Percentiles rank a stretch among this genome's conserved stretches.
Conservation (phyloP, 2,113 vertebrate genomes). For the Junco hyemalis region DNA sequence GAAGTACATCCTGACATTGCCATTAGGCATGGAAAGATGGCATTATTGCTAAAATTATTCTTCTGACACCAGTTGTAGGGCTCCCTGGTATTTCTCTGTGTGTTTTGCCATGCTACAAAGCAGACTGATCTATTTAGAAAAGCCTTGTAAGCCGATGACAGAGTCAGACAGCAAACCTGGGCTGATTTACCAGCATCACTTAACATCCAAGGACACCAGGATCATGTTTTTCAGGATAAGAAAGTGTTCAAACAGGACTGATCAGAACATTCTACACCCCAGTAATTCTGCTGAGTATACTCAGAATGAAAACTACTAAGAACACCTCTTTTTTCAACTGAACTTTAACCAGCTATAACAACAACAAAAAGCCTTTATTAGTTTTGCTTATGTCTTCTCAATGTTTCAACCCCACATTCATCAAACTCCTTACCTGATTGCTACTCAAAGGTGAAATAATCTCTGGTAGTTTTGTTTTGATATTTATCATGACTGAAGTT, state of each 20-base stretch:
- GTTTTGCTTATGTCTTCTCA: neutral
- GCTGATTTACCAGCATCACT: neutral
- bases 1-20: neutral
- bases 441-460: neutral
- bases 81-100: neutral
- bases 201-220: neutral
- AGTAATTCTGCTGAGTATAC: neutral
- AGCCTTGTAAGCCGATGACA: neutral
- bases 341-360: neutral
- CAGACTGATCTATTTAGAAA: neutral
- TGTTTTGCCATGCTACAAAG: neutral
- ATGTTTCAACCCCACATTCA: neutral
- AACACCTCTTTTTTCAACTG: neutral
- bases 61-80: neutral
- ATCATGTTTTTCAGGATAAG: neutral
- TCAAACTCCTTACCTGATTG: neutral
- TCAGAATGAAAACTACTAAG: neutral
- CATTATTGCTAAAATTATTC: neutral
- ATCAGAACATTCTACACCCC: neutral
- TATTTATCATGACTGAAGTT: neutral
- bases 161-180: neutral
- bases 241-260: neutral
- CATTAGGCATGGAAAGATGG: neutral
- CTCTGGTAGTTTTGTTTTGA: neutral
- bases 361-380: neutral